A percentile compares a stretch with the other conserved stretches of the same genome.
phyloP scores from a whole-genome alignment of 2,113 vertebrate genomes.

The Centropus bengalensis region DNA sequence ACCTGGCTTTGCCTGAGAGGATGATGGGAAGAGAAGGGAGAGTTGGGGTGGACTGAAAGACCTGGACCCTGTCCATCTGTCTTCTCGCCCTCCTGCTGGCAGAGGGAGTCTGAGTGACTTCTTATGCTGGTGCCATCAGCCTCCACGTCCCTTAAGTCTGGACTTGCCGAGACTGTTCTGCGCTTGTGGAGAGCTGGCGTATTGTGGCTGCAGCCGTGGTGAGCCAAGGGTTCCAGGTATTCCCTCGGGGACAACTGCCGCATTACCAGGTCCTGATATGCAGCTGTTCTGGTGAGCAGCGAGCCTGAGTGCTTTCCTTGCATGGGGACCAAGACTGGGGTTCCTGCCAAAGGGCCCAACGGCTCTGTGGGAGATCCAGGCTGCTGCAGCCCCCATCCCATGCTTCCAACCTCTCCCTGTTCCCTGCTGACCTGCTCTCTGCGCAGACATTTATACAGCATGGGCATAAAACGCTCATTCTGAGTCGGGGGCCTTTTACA shows the following conservation, averaged over 20 bases:
- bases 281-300: rapidly evolving
- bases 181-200: rapidly evolving
- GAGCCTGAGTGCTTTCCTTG: rapidly evolving
- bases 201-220: neutral
- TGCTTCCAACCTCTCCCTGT: neutral
- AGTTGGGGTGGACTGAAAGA: neutral
- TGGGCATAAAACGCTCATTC: neutral
- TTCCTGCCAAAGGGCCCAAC: neutral
- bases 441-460: neutral
- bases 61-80: rapidly evolving
- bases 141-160: neutral
- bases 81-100: neutral
- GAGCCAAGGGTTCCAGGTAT: neutral
- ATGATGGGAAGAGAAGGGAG: neutral
- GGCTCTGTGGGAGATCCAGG: rapidly evolving
- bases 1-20: neutral
- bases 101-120: neutral
- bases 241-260: neutral
- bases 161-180: neutral
- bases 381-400: neutral
- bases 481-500: neutral
- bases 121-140: rapidly evolving
- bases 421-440: neutral
- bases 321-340: neutral
- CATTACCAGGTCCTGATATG: rapidly evolving